Base-by-base conservation (phyloP, 2,797 vertebrate species). In the Selene dorsalis region DNA sequence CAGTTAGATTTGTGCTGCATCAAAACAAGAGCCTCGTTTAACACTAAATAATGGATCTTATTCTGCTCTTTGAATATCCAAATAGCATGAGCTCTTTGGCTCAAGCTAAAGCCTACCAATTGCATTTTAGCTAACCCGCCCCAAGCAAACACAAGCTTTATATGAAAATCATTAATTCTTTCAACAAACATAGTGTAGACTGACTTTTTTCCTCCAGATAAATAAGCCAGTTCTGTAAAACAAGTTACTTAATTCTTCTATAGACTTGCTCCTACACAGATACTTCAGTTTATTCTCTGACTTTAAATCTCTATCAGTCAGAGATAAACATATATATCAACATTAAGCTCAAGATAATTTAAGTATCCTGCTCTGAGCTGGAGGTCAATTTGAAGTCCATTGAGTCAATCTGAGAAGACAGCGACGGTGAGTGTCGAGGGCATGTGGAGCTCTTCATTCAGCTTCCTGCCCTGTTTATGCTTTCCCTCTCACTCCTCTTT, bases 11-110 rank as follows among this genome's bases (percentile, higher is more conserved):
- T 93, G 88, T 89, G 85, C 86, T 83, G 84, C 91, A 91, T 91
- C 92, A 90, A 92, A 94, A 94, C 87, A 89, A 93, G 89, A 86
- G 87, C 87, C 84, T 92, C 64, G 84, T 93, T 93, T 94, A 90
- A 92, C 85, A 81, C 89, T 89, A 89, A 90, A 93, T 94, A 93
- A 93, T 93, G 89, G 87, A 89, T 91, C 89, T 88, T 78, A 87
- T 90, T 92, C 85, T 77, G 74, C 69, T 89, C 85, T 86, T 86
- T 89, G 87, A 93, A 92, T 88, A 90, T 62, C 87, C 84, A 87
- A 89, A 90, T 86, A 87, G 87, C 43, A 6, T 57, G 83, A 82
- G 80, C 69, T 72, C 77, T 35, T 47, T 22, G 75, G 73, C 65
- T 86, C 4, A 41, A 8, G 60, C 63, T 66, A 75, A 87, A 78